These are phyloP conservation scores for Schizaphis graminum DNA, from an alignment of 2,888 invertebrate species.

Conservation along the genomic window DNA sequence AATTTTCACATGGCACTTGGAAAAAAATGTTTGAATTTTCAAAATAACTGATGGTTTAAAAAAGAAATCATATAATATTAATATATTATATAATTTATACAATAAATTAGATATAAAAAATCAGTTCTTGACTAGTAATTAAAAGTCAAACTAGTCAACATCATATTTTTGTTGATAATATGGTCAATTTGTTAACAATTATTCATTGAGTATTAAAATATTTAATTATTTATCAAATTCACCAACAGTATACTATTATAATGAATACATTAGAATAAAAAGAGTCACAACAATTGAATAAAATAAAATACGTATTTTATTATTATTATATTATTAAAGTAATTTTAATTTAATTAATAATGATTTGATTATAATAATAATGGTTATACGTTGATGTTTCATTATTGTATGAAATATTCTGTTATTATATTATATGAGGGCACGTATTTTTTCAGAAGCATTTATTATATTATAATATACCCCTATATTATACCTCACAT, in stretches of 20 bases:
- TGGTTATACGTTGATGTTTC: neutral
- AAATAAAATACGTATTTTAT: neutral
- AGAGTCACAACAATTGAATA: neutral
- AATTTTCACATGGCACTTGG: neutral
- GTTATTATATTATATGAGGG: neutral
- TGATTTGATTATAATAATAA: neutral
- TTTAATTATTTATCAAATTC: neutral
- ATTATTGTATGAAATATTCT: neutral
- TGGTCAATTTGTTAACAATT: neutral
- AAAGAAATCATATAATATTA: neutral
- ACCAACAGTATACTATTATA: neutral
- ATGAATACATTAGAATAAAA: neutral
- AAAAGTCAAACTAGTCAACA: slow-evolving; percentile 13
- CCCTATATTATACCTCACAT: neutral
- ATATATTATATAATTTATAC: neutral
- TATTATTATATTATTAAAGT: neutral
- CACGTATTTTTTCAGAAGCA: neutral
- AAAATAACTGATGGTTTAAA: neutral
- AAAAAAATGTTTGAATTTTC: neutral
- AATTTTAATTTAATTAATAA: neutral
- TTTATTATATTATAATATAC: too few species aligned
- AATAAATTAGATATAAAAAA: neutral
- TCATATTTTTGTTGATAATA: neutral
- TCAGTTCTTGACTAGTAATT: neutral
- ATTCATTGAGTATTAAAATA: neutral